These are phyloP conservation scores for Cervus canadensis DNA, from an alignment of 2,113 vertebrate species.

Conservation along the genomic window DNA sequence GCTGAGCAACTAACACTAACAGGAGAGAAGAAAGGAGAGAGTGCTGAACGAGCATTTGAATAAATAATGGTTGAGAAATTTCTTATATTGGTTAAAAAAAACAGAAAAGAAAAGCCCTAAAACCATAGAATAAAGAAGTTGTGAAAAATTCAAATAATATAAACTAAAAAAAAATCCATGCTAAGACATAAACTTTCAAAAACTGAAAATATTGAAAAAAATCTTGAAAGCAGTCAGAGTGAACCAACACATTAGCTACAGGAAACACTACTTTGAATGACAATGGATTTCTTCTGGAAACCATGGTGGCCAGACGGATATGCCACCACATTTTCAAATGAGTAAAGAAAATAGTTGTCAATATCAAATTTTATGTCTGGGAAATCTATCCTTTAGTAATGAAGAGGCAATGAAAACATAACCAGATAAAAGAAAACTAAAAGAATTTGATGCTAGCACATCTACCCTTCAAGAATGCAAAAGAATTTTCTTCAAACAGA, in stretches of 20 bases:
- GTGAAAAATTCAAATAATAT: background rate
- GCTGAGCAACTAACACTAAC: background rate
- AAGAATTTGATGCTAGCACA: background rate
- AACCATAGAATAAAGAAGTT: background rate
- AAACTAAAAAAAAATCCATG: background rate
- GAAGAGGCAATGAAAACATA: background rate
- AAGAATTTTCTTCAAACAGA: background rate
- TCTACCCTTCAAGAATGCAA: background rate
- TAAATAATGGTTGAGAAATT: background rate
- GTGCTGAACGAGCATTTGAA: background rate
- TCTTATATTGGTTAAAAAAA: background rate
- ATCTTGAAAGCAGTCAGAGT: background rate
- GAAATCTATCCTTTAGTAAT: background rate
- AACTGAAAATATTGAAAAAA: background rate
- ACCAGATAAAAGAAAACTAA: background rate
- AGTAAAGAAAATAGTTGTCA: background rate
- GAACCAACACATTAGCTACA: background rate
- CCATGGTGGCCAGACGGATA: background rate
- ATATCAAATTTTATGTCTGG: background rate
- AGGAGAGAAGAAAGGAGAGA: background rate
- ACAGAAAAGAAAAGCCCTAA: background rate
- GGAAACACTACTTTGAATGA: background rate
- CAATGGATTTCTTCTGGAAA: background rate
- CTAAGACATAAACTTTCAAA: background rate
- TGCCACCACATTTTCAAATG: background rate